A percentile compares a stretch with the other conserved stretches of the same genome.
Evolutionary conservation across 1,140 invertebrate species (phyloP).

Genomic region (Habropoda laboriosa): DNA sequence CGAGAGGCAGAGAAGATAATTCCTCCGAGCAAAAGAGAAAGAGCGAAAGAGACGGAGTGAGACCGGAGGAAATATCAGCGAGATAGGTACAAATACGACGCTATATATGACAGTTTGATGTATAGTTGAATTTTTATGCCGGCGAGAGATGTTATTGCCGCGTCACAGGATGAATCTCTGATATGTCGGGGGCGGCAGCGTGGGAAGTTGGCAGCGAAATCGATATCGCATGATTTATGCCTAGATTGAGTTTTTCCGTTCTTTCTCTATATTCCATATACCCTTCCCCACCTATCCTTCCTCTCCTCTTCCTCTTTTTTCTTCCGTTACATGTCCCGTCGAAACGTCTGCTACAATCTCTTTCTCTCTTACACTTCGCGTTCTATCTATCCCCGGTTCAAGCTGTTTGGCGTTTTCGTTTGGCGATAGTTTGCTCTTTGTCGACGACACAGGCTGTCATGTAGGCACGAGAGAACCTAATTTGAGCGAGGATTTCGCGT

Average conservation of each 20-base stretch:
- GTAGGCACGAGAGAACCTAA: slow-evolving; percentile 37
- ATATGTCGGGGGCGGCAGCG: slow-evolving; percentile 61
- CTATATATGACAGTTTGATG: slow-evolving; percentile 73
- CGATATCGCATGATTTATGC: slow-evolving; percentile 70
- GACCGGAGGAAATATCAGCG: slow-evolving; percentile 60
- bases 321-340: background rate
- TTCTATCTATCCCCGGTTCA: too few relatives aligned
- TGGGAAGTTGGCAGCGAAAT: slow-evolving; percentile 67
- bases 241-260: slow-evolving; percentile 71
- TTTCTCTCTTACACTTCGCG: too few relatives aligned
- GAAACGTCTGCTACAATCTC: slow-evolving; percentile 32
- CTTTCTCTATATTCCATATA: slow-evolving; percentile 40
- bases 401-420: background rate
- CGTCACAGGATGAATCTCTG: slow-evolving; percentile 73
- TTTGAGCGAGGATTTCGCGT: slow-evolving; percentile 31
- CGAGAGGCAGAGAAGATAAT: background rate
- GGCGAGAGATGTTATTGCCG: slow-evolving; percentile 72
- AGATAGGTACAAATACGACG: slow-evolving; percentile 70
- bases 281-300: background rate
- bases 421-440: slow-evolving; percentile 5
- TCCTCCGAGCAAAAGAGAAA: background rate
- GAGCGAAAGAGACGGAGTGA: too few relatives aligned
- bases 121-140: slow-evolving; percentile 75
- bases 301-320: background rate
- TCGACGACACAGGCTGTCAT: slow-evolving; percentile 8